phyloP scores from a whole-genome alignment of 2,797 vertebrate genomes.

The Moxostoma hubbsi region DNA sequence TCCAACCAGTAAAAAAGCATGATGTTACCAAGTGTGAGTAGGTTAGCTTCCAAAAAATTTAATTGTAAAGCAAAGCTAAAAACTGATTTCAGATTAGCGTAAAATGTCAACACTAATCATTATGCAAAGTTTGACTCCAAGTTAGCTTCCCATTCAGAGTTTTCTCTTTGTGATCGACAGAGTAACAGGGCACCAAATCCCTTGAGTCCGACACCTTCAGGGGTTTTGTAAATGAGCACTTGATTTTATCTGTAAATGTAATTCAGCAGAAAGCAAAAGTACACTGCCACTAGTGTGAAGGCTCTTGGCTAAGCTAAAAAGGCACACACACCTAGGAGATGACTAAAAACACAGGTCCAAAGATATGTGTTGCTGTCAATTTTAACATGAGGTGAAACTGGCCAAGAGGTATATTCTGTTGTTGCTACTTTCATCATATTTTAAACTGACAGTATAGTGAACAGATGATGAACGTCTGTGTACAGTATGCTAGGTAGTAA shows the following conservation, averaged over 20 bases:
- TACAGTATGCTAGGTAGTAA: background rate
- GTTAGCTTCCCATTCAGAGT: slow-evolving; percentile 3
- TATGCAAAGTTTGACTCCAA: too few relatives aligned
- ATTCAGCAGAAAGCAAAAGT: slow-evolving; percentile 8
- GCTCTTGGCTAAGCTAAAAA: slow-evolving; percentile 1
- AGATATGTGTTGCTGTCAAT: slow-evolving; percentile 12
- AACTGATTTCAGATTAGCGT: too few relatives aligned
- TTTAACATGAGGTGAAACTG: slow-evolving; percentile 21
- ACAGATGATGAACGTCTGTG: background rate
- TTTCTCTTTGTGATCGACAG: slow-evolving; percentile 15
- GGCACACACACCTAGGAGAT: slow-evolving; percentile 8
- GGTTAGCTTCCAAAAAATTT: too few relatives aligned
- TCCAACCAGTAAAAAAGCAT: too few relatives aligned
- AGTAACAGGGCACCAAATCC: slow-evolving; percentile 19
- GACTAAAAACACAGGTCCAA: background rate
- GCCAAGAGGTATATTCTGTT: background rate
- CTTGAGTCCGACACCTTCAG: slow-evolving; percentile 23
- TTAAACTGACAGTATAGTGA: background rate
- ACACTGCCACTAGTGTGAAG: slow-evolving; percentile 18
- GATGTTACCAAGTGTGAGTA: too few relatives aligned
- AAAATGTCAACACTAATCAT: too few relatives aligned
- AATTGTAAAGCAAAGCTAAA: too few relatives aligned
- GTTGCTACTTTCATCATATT: slow-evolving; percentile 17
- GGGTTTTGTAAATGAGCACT: slow-evolving; percentile 46
- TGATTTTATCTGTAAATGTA: slow-evolving; percentile 47